Conservation (phyloP, 2,797 vertebrate genomes). For the Martes flavigula region DNA sequence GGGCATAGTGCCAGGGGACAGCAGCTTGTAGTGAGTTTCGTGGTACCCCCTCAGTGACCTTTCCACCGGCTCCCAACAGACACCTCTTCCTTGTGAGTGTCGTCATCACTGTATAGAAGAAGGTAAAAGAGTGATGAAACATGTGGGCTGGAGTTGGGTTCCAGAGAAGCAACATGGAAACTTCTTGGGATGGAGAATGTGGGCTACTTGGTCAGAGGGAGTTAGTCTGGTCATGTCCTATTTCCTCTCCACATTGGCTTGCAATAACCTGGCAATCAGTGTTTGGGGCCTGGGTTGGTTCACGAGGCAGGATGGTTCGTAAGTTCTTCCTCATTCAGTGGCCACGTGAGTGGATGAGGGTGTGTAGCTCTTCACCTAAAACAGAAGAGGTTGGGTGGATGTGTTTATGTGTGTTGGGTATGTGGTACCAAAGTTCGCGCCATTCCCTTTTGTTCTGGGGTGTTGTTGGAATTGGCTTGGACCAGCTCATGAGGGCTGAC, state of each 20-base stretch:
- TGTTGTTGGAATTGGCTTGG: not conserved
- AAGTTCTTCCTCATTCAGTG: not conserved
- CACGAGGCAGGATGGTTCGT: not conserved
- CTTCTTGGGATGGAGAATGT: not conserved
- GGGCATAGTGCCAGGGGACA: not conserved
- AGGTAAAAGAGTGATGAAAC: not conserved
- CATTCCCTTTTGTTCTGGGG: fast-evolving
- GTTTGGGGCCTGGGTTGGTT: not conserved
- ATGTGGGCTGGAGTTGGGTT: not conserved
- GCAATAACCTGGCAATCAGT: not conserved
- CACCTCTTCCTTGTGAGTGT: not conserved
- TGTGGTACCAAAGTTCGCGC: not conserved
- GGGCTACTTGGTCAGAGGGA: not conserved
- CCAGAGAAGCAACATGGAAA: not conserved
- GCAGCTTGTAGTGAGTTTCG: not conserved
- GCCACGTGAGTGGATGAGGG: not conserved
- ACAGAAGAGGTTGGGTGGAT: not conserved
- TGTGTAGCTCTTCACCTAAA: not conserved
- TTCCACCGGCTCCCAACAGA: not conserved
- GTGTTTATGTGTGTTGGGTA: not conserved
- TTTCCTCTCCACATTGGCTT: not conserved
- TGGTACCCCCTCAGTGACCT: not conserved
- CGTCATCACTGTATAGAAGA: not conserved
- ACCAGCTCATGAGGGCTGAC: not conserved
- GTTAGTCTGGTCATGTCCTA: not conserved